A percentile compares a stretch with the other conserved stretches of the same genome.
Evolutionary conservation across 2,113 vertebrate species (phyloP).

Genomic region (Centrocercus urophasianus): DNA sequence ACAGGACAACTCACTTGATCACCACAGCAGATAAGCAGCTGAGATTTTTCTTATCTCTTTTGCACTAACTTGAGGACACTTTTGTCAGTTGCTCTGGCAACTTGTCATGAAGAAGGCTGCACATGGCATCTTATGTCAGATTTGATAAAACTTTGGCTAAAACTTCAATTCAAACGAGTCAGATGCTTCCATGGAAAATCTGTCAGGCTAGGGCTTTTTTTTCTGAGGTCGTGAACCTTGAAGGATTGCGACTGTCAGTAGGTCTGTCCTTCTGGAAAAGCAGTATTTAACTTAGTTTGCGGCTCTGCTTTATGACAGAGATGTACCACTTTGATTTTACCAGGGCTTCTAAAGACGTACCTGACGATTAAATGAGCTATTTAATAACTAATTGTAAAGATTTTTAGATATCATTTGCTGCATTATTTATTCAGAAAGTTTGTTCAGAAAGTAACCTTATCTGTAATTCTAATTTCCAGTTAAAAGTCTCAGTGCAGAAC

Average conservation of each 20-base stretch:
- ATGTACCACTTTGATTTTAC: background rate
- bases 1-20: background rate
- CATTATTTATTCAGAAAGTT: background rate
- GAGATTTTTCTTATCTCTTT: background rate
- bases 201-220: background rate
- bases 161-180: background rate
- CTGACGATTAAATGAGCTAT: background rate
- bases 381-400: background rate
- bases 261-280: background rate
- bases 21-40: background rate
- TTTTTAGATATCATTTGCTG: background rate
- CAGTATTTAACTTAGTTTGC: background rate
- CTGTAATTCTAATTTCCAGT: background rate
- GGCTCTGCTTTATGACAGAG: background rate
- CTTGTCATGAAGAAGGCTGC: background rate
- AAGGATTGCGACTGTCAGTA: background rate
- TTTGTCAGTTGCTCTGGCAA: background rate
- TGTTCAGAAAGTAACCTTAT: background rate
- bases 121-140: background rate
- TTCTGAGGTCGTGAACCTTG: background rate
- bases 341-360: background rate
- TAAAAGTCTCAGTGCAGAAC: background rate
- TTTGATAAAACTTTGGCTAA: conserved; percentile 12
- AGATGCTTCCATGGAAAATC: background rate
- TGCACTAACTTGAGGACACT: background rate